Evolutionary conservation across 2,113 vertebrate genomes (phyloP).

Genomic region (Procavia capensis): DNA sequence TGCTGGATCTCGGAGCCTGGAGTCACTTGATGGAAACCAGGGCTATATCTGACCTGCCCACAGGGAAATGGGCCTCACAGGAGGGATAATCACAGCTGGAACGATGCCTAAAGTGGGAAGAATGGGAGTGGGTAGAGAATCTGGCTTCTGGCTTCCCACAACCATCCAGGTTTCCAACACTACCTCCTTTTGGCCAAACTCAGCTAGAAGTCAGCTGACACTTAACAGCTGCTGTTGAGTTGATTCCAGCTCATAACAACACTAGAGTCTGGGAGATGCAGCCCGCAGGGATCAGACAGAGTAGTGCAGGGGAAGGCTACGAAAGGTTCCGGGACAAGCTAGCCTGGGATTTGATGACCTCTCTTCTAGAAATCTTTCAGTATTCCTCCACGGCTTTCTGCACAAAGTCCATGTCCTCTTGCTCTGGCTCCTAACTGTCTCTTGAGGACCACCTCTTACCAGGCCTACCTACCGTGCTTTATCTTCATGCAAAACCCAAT

Average conservation of each 20-base stretch:
- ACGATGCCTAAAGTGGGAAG: not conserved
- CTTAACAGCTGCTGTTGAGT: no score
- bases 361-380: not conserved
- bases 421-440: not conserved
- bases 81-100: not conserved
- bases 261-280: no score
- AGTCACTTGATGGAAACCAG: not conserved
- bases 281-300: not conserved
- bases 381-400: not conserved
- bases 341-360: not conserved
- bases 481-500: not conserved
- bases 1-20: not conserved
- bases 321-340: not conserved
- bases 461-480: not conserved
- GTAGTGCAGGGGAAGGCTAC: not conserved
- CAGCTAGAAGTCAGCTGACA: not conserved
- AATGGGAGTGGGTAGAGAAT: not conserved
- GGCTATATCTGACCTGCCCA: not conserved
- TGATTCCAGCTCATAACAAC: no score
- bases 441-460: not conserved
- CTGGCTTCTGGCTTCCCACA: not conserved
- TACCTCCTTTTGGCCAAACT: not conserved
- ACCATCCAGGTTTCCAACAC: not conserved
- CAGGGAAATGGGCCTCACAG: not conserved
- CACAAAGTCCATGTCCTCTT: not conserved